Conservation (phyloP, 2,113 vertebrate species). For the Psophia crepitans region DNA sequence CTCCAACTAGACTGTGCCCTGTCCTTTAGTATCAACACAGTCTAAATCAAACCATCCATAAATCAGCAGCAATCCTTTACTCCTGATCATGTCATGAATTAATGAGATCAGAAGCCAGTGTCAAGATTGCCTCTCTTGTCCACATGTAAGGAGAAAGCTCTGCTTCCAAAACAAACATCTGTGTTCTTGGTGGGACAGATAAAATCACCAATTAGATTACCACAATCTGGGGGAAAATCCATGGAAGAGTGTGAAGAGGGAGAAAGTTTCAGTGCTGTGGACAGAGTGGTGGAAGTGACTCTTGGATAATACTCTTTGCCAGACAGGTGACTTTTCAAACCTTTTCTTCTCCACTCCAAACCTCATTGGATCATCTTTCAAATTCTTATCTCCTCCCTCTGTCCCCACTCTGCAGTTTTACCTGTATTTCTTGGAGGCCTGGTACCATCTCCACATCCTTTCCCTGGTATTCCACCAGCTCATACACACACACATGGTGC, state of each 20-base stretch:
- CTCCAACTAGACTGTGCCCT: too few species aligned
- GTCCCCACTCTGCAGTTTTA: accelerated
- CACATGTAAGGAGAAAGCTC: neutral
- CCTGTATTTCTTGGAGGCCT: neutral
- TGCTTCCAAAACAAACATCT: neutral
- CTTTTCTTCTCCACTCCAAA: neutral
- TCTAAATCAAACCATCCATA: neutral
- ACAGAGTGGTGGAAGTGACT: neutral
- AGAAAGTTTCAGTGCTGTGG: neutral
- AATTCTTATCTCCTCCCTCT: neutral
- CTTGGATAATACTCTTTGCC: neutral
- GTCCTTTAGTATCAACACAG: neutral
- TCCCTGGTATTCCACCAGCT: neutral
- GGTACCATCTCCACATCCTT: neutral
- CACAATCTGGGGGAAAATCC: neutral
- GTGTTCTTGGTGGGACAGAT: neutral
- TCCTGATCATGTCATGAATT: neutral
- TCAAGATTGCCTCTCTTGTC: neutral
- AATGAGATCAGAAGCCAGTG: neutral
- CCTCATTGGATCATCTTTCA: neutral
- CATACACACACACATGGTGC: accelerated
- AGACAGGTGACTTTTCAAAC: neutral
- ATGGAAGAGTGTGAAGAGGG: neutral
- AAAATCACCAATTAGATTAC: neutral
- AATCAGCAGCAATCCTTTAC: neutral